A percentile compares a stretch with the other conserved stretches of the same genome.
Conservation (phyloP, 2,888 invertebrate genomes). For the Zootermopsis nevadensis region DNA sequence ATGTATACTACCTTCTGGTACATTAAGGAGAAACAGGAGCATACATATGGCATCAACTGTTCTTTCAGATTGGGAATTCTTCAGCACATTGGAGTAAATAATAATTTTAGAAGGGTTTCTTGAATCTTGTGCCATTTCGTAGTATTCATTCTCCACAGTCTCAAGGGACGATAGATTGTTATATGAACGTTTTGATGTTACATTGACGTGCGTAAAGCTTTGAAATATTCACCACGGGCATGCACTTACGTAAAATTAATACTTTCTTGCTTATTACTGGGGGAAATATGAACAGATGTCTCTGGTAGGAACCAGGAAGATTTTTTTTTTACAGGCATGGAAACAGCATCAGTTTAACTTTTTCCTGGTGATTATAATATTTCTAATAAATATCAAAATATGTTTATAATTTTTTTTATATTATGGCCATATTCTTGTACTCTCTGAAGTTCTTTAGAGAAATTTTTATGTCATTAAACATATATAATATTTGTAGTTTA, state of each 20-base stretch:
- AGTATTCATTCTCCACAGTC: not conserved
- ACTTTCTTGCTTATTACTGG: not conserved
- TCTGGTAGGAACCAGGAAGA: not conserved
- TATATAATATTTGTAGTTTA: too few species aligned
- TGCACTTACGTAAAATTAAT: not conserved
- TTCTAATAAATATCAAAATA: too few species aligned
- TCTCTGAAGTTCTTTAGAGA: too few species aligned
- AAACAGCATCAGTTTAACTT: not conserved
- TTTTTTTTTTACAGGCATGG: not conserved
- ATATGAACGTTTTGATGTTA: not conserved
- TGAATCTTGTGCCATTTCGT: not conserved
- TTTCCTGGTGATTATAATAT: too few species aligned
- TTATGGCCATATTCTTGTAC: too few species aligned
- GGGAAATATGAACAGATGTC: conserved; percentile 5
- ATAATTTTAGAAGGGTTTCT: not conserved
- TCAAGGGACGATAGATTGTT: not conserved
- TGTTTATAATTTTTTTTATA: not conserved
- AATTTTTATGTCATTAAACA: too few species aligned
- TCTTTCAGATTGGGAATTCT: not conserved
- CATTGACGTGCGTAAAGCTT: not conserved
- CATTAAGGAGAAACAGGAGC: not conserved
- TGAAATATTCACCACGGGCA: not conserved
- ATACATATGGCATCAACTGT: not conserved
- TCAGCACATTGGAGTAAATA: not conserved
- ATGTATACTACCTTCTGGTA: not conserved